Percentiles rank a stretch among this genome's conserved stretches.
These are phyloP conservation scores for Melanocharis versteri DNA, from an alignment of 2,113 vertebrate species.

Conservation along the genomic window DNA sequence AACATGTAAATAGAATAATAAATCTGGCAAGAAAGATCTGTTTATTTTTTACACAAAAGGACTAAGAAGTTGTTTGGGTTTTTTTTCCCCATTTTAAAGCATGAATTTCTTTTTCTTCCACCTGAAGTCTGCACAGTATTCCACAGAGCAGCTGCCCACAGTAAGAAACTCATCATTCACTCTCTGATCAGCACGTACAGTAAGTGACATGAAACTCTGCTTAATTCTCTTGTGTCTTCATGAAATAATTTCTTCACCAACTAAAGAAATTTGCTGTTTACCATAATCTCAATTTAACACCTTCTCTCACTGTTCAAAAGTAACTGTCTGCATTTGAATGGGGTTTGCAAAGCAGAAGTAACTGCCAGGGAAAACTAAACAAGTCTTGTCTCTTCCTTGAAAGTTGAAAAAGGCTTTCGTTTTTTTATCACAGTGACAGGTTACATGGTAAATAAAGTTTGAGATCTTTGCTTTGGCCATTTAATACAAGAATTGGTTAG, in stretches of 20 bases:
- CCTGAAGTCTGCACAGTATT: constrained; percentile 12
- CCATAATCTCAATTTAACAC: constrained; percentile 70
- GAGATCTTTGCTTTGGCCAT: constrained; percentile 30
- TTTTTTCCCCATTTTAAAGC: constrained; percentile 13
- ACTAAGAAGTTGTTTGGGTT: not conserved
- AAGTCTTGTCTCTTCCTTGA: constrained; percentile 22
- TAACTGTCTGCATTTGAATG: constrained; percentile 45
- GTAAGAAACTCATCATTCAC: constrained; percentile 49
- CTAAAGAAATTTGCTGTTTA: constrained; percentile 68
- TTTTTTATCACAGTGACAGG: constrained; percentile 43
- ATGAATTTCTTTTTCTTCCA: constrained; percentile 32
- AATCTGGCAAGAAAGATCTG: constrained; percentile 39
- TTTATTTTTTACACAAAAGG: not conserved
- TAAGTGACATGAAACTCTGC: constrained; percentile 49
- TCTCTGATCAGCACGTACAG: constrained; percentile 62
- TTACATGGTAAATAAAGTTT: constrained; percentile 47
- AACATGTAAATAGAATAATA: constrained; percentile 51
- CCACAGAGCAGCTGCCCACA: constrained; percentile 35
- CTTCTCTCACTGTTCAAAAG: constrained; percentile 54
- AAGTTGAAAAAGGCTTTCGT: constrained; percentile 17
- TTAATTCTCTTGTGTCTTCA: constrained; percentile 64
- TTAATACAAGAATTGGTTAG: not conserved
- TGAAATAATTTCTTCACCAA: constrained; percentile 60
- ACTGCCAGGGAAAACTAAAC: not conserved
- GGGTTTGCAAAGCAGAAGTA: constrained; percentile 42